phyloP scores from a whole-genome alignment of 2,797 vertebrate species.

The Spizella passerina region DNA sequence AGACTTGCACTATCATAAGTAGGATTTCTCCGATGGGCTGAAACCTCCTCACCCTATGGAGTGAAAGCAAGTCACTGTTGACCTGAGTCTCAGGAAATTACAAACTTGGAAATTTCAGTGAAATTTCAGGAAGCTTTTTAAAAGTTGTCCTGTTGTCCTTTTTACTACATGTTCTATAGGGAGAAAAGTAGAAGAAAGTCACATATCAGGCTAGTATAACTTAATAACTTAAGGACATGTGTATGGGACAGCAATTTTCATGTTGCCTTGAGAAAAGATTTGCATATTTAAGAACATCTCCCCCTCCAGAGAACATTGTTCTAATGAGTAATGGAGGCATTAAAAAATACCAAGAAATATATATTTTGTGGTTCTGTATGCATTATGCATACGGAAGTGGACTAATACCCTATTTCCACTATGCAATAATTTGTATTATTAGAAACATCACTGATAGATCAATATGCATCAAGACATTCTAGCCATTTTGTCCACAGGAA shows the following conservation, averaged over 20 bases:
- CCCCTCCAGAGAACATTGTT: not conserved
- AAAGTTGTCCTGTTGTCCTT: not conserved
- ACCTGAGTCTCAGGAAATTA: not conserved
- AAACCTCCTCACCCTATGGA: not conserved
- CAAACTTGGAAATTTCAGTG: not conserved
- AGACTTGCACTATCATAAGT: not conserved
- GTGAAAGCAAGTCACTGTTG: not conserved
- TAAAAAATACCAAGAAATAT: not conserved
- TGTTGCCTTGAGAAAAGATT: not conserved
- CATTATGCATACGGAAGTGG: not conserved
- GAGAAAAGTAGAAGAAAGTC: not conserved
- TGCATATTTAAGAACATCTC: not conserved
- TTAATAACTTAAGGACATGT: not conserved
- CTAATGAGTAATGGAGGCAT: not conserved
- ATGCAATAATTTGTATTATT: not conserved
- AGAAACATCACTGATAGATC: not conserved
- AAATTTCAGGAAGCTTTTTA: not conserved
- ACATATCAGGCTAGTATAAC: not conserved
- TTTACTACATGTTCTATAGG: not conserved
- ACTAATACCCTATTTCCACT: not conserved
- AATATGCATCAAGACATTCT: not conserved
- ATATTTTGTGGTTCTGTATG: not conserved
- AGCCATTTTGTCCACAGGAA: not conserved
- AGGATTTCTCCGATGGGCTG: not conserved
- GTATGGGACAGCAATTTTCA: not conserved